Conservation (phyloP, 23 tunicate species). For the Halocynthia roretzi region DNA sequence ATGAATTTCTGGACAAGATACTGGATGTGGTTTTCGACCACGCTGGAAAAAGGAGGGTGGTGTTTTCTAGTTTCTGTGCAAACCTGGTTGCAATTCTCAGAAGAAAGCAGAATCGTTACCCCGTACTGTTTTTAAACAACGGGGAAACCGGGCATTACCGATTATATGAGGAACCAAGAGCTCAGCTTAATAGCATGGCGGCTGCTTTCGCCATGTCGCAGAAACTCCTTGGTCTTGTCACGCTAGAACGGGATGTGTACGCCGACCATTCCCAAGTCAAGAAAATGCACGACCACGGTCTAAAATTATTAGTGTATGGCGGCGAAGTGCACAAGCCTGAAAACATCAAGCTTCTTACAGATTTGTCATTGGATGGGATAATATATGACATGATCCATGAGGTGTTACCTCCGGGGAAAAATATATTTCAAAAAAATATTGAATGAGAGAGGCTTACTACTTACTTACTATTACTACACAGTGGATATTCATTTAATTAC, state of each 20-base stretch:
- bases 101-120: slow-evolving; percentile 71
- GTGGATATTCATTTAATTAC: no score
- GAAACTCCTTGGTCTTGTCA: neutral
- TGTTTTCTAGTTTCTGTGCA: slow-evolving; percentile 67
- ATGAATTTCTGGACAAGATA: slow-evolving; percentile 64
- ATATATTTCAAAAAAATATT: neutral
- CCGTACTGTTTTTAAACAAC: slow-evolving; percentile 70
- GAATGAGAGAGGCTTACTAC: no score
- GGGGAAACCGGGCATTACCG: slow-evolving; percentile 48
- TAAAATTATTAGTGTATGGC: neutral
- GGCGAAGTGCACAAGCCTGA: neutral
- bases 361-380: slow-evolving; percentile 10
- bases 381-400: slow-evolving; percentile 19
- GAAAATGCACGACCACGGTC: neutral
- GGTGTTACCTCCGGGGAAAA: neutral
- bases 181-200: slow-evolving; percentile 62
- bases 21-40: slow-evolving; percentile 37
- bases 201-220: slow-evolving; percentile 29
- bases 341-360: neutral
- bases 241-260: neutral
- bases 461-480: no score
- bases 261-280: slow-evolving; percentile 1
- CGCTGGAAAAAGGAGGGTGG: slow-evolving; percentile 17
- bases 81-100: slow-evolving; percentile 70
- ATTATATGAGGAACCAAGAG: slow-evolving; percentile 58